These are phyloP conservation scores for Peribatodes rhomboidaria DNA, from an alignment of 2,888 invertebrate species.

Conservation along the genomic window DNA sequence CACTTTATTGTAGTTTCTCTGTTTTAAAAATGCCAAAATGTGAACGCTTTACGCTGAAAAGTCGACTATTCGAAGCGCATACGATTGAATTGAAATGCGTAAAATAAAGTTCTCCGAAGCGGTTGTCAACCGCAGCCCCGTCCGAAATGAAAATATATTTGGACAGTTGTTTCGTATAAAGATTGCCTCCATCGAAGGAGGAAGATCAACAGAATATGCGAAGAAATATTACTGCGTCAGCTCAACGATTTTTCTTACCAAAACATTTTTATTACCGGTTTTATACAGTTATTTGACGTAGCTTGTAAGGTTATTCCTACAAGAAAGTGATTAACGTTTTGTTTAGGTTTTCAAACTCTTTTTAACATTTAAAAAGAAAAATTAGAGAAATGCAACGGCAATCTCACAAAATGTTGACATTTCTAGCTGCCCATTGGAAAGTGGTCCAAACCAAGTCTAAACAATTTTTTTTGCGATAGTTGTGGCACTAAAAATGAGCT, in stretches of 20 bases:
- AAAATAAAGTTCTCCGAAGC: conserved; percentile 26
- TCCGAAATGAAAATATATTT: conserved; percentile 34
- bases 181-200: conserved; percentile 16
- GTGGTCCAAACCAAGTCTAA: too few relatives aligned
- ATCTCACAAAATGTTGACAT: too few relatives aligned
- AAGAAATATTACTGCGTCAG: conserved; percentile 21
- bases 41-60: background rate
- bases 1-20: background rate
- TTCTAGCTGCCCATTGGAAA: too few relatives aligned
- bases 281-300: conserved; percentile 1
- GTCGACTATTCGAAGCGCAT: background rate
- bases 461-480: too few relatives aligned
- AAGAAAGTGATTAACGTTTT: background rate
- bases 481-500: too few relatives aligned
- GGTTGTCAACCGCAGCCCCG: conserved; percentile 26
- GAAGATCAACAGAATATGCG: conserved; percentile 30
- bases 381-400: too few relatives aligned
- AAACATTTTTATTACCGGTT: conserved; percentile 13
- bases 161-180: conserved; percentile 28
- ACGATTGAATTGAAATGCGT: conserved; percentile 21
- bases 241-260: conserved; percentile 7
- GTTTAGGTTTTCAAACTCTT: too few relatives aligned
- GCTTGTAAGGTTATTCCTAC: background rate
- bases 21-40: background rate
- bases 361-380: too few relatives aligned